These are phyloP conservation scores for Lasiurus borealis DNA, from an alignment of 2,113 vertebrate genomes.

Conservation along the genomic window DNA sequence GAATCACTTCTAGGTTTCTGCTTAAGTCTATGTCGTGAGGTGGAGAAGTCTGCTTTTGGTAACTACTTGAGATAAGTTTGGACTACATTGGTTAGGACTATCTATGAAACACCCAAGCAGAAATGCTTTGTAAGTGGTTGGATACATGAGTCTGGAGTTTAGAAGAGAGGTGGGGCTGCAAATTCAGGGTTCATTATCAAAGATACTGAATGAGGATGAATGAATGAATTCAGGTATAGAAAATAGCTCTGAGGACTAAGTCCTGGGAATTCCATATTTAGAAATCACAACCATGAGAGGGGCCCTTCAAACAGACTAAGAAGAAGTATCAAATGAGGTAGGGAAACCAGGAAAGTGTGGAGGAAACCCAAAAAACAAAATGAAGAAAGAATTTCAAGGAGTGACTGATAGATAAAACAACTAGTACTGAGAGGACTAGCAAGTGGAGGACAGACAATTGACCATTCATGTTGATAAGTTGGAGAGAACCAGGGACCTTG, in stretches of 20 bases:
- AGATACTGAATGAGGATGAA: neutral
- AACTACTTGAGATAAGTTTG: constrained; percentile 9
- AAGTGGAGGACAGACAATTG: neutral
- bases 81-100: neutral
- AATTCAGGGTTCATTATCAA: neutral
- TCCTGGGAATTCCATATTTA: neutral
- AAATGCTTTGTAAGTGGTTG: neutral
- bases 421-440: neutral
- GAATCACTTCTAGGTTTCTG: neutral
- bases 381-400: neutral
- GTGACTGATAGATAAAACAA: neutral
- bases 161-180: neutral
- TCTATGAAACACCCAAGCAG: neutral
- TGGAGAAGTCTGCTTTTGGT: neutral
- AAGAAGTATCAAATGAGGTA: neutral
- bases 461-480: neutral
- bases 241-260: neutral
- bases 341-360: neutral
- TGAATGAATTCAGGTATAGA: neutral
- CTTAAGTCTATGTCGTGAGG: constrained; percentile 21
- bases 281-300: constrained; percentile 14
- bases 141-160: neutral
- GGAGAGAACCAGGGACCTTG: neutral
- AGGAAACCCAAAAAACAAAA: neutral
- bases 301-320: neutral